Conservation (phyloP, 1,140 invertebrate genomes). For the Geopemphigus sp. region DNA sequence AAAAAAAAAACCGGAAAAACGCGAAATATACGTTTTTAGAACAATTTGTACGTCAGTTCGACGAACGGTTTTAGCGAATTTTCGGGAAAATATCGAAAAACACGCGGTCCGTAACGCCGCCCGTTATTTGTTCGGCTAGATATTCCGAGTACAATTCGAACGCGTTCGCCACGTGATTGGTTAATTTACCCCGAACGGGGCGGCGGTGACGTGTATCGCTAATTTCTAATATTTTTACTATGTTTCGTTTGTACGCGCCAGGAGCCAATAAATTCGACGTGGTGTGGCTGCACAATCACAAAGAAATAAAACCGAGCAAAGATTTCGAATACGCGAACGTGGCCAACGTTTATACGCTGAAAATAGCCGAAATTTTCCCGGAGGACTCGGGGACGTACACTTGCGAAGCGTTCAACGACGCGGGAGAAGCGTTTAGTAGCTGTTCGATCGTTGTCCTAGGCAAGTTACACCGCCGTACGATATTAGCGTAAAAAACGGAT, state of each 20-base stretch:
- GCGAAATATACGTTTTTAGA: too few species aligned
- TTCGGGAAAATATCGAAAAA: too few species aligned
- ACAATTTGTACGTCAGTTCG: too few species aligned
- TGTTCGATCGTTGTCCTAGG: slow-evolving; percentile 79
- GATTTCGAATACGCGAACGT: slow-evolving; percentile 91
- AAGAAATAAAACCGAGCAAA: slow-evolving; percentile 93
- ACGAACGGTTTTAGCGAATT: too few species aligned
- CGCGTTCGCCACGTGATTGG: too few species aligned
- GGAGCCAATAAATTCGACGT: slow-evolving; percentile 86
- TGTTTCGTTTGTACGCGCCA: slow-evolving; percentile 44
- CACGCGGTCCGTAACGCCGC: too few species aligned
- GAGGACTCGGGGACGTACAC: slow-evolving; percentile 92
- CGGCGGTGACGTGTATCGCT: too few species aligned
- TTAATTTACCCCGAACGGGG: too few species aligned
- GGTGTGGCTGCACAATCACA: slow-evolving; percentile 93
- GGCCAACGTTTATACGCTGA: slow-evolving; percentile 85
- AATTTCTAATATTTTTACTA: too few species aligned
- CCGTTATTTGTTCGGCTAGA: too few species aligned
- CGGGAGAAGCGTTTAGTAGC: slow-evolving; percentile 88
- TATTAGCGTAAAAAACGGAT: background rate
- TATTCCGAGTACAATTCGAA: too few species aligned
- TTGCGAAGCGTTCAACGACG: slow-evolving; percentile 94
- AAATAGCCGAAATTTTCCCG: slow-evolving; percentile 92
- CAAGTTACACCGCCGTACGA: slow-evolving; percentile 54
- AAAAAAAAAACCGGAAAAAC: too few species aligned